Evolutionary conservation across 2,797 vertebrate genomes (phyloP), one percentile per base, ranked within the genome.

Genomic region (Gambusia yucatana): DNA sequence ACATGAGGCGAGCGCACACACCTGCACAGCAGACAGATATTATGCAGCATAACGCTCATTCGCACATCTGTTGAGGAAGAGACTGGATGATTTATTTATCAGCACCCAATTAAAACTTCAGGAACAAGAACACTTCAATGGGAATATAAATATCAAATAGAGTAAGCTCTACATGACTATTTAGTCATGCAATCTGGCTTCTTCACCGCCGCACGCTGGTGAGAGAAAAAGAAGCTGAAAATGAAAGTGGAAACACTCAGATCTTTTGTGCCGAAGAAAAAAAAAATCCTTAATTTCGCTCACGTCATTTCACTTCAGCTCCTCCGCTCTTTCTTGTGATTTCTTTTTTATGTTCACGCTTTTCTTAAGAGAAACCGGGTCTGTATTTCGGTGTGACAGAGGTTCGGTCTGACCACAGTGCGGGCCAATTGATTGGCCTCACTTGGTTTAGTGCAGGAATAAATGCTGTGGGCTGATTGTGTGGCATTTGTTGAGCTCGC

Each of bases 51-150:
- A 90, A 88, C 48, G 76, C 89, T 90, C 91, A 73, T 89, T 87
- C 50, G 89, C 94, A 94, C 95, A 95, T 96, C 95, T 96, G 94
- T 91, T 94, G 93, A 94, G 94, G 93, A 95, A 95, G 94, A 95
- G 92, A 84, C 80, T 59, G 77, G 86, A 95, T 94, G 87, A 94
- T 95, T 96, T 95, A 95, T 96, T 95, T 95, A 96, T 95, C 93
- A 92, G 93, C 91, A 91, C 88, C 94, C 95, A 96, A 95, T 96
- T 95, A 95, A 96, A 95, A 95, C 94, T 95, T 95, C 93, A 95
- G 92, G 93, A 95, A 93, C 92, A 93, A 94, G 94, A 94, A 93
- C 87, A 95, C 94, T 95, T 95, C 93, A 96, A 93, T 96, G 89
- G 94, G 94, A 95, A 96, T 95, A 95, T 94, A 95, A 95, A 95